These are phyloP conservation scores for Microtus richardsoni DNA, from an alignment of 2,113 vertebrate species.

Conservation along the genomic window DNA sequence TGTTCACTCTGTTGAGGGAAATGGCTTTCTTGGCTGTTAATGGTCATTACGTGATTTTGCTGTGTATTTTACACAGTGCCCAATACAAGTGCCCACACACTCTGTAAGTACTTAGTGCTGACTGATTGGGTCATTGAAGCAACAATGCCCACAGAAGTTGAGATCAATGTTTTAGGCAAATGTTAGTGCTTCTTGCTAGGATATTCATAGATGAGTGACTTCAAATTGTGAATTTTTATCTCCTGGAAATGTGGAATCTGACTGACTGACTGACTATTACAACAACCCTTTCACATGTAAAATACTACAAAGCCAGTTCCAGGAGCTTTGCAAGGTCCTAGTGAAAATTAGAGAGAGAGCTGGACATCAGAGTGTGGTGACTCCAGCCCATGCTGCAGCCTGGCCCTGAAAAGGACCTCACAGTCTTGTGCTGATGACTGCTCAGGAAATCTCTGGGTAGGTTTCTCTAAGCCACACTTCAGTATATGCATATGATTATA, in stretches of 20 bases:
- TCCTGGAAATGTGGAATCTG: neutral
- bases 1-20: neutral
- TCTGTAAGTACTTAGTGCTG: neutral
- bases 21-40: neutral
- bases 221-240: neutral
- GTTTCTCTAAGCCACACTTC: neutral
- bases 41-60: neutral
- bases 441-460: neutral
- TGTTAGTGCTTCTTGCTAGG: neutral
- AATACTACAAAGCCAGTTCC: neutral
- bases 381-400: neutral
- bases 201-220: neutral
- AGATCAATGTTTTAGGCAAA: neutral
- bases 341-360: neutral
- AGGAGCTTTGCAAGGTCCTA: neutral
- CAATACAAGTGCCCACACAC: neutral
- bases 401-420: neutral
- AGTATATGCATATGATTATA: neutral
- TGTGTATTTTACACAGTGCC: neutral
- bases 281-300: neutral
- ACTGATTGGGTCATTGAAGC: neutral
- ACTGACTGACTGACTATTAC: neutral
- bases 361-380: neutral
- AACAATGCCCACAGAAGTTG: neutral
- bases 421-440: neutral